These are phyloP conservation scores for Fukomys damarensis DNA, from an alignment of 2,113 vertebrate genomes.

Conservation along the genomic window DNA sequence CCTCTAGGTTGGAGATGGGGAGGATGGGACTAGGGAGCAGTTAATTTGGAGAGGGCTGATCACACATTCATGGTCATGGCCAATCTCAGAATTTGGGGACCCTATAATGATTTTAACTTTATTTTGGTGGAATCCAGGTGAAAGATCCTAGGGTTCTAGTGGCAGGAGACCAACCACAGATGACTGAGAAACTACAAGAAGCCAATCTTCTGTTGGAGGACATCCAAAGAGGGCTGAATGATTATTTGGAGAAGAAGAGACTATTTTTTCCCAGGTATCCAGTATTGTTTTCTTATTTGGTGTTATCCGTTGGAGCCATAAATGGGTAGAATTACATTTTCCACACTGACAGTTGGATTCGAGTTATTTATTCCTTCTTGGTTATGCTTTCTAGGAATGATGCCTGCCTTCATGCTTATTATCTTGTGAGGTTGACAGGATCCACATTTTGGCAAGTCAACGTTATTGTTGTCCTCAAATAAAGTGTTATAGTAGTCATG, in stretches of 20 bases:
- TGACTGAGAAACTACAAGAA: slow-evolving; percentile 92
- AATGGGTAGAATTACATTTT: slow-evolving; percentile 1
- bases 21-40: background rate
- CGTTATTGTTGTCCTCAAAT: background rate
- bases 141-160: slow-evolving; percentile 89
- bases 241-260: slow-evolving; percentile 93
- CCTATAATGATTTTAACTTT: background rate
- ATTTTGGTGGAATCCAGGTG: slow-evolving; percentile 75
- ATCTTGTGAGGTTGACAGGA: background rate
- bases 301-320: background rate
- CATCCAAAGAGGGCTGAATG: slow-evolving; percentile 92
- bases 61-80: background rate
- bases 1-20: background rate
- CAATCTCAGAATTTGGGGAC: background rate
- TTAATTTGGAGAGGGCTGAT: background rate
- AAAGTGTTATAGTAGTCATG: background rate
- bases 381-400: background rate
- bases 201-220: slow-evolving; percentile 92
- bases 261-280: slow-evolving; percentile 91
- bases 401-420: background rate
- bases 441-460: background rate
- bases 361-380: background rate
- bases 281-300: background rate
- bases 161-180: slow-evolving; percentile 90
- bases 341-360: background rate